These are phyloP conservation scores for Hippocampus mohnikei DNA, from an alignment of 2,113 vertebrate genomes.

Conservation along the genomic window DNA sequence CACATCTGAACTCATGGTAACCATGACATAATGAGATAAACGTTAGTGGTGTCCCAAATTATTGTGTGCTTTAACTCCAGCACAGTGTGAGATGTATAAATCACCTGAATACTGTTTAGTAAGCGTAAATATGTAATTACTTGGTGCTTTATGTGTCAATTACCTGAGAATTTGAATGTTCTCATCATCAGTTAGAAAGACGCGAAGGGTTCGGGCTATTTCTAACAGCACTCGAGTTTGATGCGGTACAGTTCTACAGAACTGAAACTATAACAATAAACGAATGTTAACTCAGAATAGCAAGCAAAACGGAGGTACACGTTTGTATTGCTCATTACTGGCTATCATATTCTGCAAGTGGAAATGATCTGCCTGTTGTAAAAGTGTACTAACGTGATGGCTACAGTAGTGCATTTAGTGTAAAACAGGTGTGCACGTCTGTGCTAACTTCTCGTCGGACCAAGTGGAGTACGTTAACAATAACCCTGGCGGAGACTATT, in stretches of 20 bases:
- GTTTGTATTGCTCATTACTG: neutral
- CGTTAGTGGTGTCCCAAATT: no score
- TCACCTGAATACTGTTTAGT: no score
- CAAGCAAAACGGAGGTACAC: neutral
- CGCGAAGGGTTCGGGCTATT: neutral
- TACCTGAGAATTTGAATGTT: no score
- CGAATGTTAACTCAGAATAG: no score
- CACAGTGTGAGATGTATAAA: no score
- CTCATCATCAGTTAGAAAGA: no score
- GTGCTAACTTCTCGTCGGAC: conserved; percentile 1
- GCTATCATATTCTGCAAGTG: neutral
- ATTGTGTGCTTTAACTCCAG: no score
- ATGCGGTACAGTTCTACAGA: neutral
- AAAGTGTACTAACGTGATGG: neutral
- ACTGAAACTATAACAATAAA: no score
- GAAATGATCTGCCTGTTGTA: neutral
- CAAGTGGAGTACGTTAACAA: neutral
- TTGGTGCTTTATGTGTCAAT: no score
- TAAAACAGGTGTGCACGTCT: neutral
- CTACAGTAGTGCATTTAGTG: neutral
- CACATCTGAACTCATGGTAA: neutral
- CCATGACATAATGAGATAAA: neutral
- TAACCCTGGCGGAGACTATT: conserved; percentile 1
- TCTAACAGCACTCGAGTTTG: neutral
- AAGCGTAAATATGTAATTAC: no score